Evolutionary conservation across 2,113 vertebrate species (phyloP).

Genomic region (Fukomys damarensis): DNA sequence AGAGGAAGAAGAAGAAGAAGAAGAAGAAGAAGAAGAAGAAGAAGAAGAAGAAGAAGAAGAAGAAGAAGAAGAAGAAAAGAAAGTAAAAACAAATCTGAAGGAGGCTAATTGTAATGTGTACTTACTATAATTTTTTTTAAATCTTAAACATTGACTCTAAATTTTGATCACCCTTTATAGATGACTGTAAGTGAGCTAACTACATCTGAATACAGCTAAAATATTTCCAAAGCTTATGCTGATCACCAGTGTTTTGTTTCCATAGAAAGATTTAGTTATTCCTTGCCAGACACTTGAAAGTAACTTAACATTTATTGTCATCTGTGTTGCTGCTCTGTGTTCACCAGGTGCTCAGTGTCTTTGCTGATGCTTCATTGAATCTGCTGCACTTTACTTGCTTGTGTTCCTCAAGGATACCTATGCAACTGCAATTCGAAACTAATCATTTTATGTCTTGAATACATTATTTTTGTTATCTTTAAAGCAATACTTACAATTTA

Average conservation of each 20-base stretch:
- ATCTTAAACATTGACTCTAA: background rate
- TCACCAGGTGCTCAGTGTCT: fast-evolving
- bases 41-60: too few species aligned
- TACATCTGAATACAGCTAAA: background rate
- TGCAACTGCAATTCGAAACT: background rate
- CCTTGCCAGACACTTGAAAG: background rate
- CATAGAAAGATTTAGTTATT: background rate
- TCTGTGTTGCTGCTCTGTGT: too few species aligned
- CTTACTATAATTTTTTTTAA: background rate
- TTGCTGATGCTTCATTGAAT: background rate
- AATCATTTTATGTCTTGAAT: background rate
- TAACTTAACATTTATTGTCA: fast-evolving
- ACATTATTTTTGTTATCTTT: background rate
- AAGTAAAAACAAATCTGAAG: too few species aligned
- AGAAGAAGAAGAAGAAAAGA: too few species aligned
- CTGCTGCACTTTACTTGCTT: background rate
- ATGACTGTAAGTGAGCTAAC: background rate
- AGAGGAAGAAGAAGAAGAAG: too few species aligned
- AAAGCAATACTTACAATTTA: background rate
- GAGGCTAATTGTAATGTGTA: background rate
- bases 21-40: too few species aligned
- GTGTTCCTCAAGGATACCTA: background rate
- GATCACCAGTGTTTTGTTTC: background rate
- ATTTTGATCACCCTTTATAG: background rate
- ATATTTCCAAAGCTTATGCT: background rate